phyloP scores from a whole-genome alignment of 2,888 invertebrate species.

The Agrilus biguttatus region DNA sequence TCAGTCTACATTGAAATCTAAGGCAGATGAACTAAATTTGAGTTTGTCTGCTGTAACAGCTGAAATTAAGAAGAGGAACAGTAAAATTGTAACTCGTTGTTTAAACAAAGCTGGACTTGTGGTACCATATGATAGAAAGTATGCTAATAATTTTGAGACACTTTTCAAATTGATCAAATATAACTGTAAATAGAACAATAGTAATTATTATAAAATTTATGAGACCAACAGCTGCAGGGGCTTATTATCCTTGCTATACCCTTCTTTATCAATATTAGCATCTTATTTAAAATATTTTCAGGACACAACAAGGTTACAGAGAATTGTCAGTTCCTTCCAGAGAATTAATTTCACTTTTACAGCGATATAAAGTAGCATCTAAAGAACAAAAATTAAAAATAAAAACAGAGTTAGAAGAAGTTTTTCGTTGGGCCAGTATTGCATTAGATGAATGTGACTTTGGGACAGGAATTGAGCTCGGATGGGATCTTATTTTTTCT shows the following conservation, averaged over 20 bases:
- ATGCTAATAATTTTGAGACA: constrained; percentile 8
- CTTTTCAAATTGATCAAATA: not conserved
- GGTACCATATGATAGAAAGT: constrained; percentile 68
- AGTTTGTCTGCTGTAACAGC: constrained; percentile 40
- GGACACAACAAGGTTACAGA: constrained; percentile 73
- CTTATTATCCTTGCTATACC: too few relatives aligned
- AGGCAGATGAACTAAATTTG: constrained; percentile 45
- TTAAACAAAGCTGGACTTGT: constrained; percentile 74
- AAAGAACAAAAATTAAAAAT: constrained; percentile 43
- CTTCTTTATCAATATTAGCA: too few relatives aligned
- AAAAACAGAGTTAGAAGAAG: constrained; percentile 60
- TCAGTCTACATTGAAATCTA: constrained; percentile 45
- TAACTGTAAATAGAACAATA: constrained; percentile 1
- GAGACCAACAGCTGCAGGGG: too few relatives aligned
- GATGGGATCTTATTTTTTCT: constrained; percentile 70
- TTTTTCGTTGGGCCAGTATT: constrained; percentile 71
- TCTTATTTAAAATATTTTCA: constrained; percentile 11
- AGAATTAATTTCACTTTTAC: constrained; percentile 50
- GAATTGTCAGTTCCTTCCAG: constrained; percentile 29
- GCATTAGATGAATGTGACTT: constrained; percentile 93
- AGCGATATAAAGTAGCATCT: constrained; percentile 45
- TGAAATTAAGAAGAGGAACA: constrained; percentile 45
- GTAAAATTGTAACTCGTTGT: constrained; percentile 50
- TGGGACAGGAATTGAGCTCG: constrained; percentile 82
- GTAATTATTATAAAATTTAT: not conserved